phyloP scores from a whole-genome alignment of 2,113 vertebrate genomes.

The Suricata suricatta region DNA sequence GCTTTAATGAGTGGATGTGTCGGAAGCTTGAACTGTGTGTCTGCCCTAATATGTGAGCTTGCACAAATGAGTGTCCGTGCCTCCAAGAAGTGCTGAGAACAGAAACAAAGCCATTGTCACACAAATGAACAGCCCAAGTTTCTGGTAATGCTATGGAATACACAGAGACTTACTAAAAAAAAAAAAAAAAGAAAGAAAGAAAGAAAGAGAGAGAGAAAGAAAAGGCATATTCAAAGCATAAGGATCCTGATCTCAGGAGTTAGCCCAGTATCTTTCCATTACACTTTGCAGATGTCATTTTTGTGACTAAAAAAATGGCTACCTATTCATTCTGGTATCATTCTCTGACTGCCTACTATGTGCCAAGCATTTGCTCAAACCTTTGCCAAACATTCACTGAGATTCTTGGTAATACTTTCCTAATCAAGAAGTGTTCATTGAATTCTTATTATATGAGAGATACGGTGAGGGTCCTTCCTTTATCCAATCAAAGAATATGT shows the following conservation, averaged over 20 bases:
- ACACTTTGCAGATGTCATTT: not conserved
- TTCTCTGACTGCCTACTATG: not conserved
- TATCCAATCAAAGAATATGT: not conserved
- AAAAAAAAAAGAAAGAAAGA: too few relatives aligned
- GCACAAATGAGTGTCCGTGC: not conserved
- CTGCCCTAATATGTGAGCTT: not conserved
- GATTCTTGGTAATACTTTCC: not conserved
- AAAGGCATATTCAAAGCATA: not conserved
- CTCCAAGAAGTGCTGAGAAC: not conserved
- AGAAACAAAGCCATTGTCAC: not conserved
- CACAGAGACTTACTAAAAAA: not conserved
- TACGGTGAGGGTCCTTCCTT: not conserved
- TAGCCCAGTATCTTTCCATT: not conserved
- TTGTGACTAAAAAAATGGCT: not conserved
- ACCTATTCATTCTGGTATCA: not conserved
- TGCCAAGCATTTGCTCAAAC: not conserved
- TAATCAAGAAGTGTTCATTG: not conserved
- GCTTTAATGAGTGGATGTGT: not conserved
- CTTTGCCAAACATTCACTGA: not conserved
- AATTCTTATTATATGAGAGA: not conserved
- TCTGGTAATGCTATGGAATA: not conserved
- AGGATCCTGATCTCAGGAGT: not conserved
- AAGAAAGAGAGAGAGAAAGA: not conserved
- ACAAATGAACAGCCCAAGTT: conserved; percentile 29
- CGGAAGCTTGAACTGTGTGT: not conserved